Evolutionary conservation across 2,113 vertebrate species (phyloP), one percentile per base, ranked within the genome.

Genomic region (Peucedramus taeniatus): DNA sequence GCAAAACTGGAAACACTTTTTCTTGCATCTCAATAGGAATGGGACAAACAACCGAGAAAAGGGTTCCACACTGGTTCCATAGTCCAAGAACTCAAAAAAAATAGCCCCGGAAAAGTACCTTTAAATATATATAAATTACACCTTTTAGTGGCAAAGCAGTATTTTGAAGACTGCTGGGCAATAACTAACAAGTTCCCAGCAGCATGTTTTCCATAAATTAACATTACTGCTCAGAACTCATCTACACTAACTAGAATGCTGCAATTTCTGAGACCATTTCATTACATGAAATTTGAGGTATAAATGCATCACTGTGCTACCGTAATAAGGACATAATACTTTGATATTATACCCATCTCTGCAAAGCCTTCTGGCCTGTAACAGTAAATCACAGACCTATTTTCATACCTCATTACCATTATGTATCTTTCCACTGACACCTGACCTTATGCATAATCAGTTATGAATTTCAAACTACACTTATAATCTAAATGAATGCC

Each of bases 331-430:
- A 63, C 49, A 90, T 77, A 93, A 78, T 59, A 45, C 68, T 91
- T 87, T 85, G 93, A 91, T 49, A 83, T 72, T 49, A 83, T 72
- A 95, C 35, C 31, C 54, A 92, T 92, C 74, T 93, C 53, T 80
- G 70, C 72, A 77, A 93, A 96, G 50, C 64, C 33, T 85, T 83
- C 42, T 44, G 87, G 89, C 85, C 95, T 94, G n/a, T 60, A 82
- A 63, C 71, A 70, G 90, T 71, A 84, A 76, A 81, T 91, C 90
- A 87, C 47, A 87, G 76, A 14, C 47, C 56, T 79, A 40, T 90
- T 92, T 94, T 90, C 57, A 77, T 94, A 94, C 70, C 93, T 96
- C 94, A 81, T 96, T 91, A 89, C 74, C 23, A 51, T 93, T 77
- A 79, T 61, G 72, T 88, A 90, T 75, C 93, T 96, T 83, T 81